Percentiles rank a stretch among this genome's conserved stretches.
Evolutionary conservation across 2,888 invertebrate species (phyloP).

Genomic region (Drosophila merina): DNA sequence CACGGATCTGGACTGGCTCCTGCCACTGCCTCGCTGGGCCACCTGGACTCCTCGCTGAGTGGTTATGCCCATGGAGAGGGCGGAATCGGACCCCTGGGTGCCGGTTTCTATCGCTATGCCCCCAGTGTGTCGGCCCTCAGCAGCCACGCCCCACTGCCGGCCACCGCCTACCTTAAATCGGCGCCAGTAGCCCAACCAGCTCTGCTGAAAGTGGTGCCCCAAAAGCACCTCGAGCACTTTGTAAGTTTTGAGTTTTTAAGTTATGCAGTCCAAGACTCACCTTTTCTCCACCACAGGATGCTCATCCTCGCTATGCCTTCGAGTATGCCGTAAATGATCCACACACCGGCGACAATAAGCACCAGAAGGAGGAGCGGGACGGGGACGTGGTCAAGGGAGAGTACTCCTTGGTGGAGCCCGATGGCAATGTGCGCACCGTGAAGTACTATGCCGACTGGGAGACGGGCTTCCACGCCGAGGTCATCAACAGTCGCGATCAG

Average conservation of each 20-base stretch:
- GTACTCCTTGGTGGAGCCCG: constrained; percentile 89
- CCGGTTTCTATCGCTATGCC: constrained; percentile 81
- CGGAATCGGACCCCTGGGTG: constrained; percentile 75
- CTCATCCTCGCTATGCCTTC: constrained; percentile 89
- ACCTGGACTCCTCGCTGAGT: constrained; percentile 58
- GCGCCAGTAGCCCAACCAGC: constrained; percentile 82
- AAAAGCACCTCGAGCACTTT: constrained; percentile 87
- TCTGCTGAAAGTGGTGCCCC: constrained; percentile 85
- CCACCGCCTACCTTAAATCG: constrained; percentile 81
- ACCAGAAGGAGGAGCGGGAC: constrained; percentile 89
- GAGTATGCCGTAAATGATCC: constrained; percentile 90
- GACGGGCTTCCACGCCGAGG: constrained; percentile 90
- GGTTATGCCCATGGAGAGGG: constrained; percentile 72
- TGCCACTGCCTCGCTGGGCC: constrained; percentile 10
- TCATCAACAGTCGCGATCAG: constrained; percentile 87
- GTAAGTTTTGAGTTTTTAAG: constrained; percentile 83
- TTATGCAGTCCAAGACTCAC: too few species aligned
- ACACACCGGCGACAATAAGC: constrained; percentile 90
- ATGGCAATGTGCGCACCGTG: constrained; percentile 90
- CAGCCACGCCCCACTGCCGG: constrained; percentile 82
- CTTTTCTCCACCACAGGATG: constrained; percentile 84
- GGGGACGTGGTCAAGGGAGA: constrained; percentile 90
- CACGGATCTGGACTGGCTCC: constrained; percentile 54
- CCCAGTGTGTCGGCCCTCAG: constrained; percentile 80
- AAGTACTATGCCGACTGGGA: constrained; percentile 91